Evolutionary conservation across 2,797 vertebrate genomes (phyloP).

Genomic region (Microctenopoma stevenorrisi): DNA sequence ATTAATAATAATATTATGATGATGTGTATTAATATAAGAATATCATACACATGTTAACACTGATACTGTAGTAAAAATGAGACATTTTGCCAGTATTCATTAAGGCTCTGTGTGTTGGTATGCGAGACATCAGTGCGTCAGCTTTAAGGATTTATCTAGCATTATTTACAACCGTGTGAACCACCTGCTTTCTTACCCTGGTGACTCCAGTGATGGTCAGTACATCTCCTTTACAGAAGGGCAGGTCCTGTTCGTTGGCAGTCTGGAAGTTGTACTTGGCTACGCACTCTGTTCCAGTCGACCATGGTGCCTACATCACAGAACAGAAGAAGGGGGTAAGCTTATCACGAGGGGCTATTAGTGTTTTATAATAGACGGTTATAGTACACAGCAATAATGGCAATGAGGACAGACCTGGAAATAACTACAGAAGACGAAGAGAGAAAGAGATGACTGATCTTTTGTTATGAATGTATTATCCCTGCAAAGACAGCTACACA

Average conservation of each 20-base stretch:
- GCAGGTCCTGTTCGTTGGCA: slow-evolving; percentile 94
- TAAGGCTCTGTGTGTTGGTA: too few species aligned
- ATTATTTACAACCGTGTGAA: neutral
- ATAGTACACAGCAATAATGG: neutral
- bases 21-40: neutral
- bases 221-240: slow-evolving; percentile 97
- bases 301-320: slow-evolving; percentile 85
- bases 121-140: too few species aligned
- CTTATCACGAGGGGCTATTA: neutral
- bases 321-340: slow-evolving; percentile 5
- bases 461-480: neutral
- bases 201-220: slow-evolving; percentile 96
- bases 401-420: too few species aligned
- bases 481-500: neutral
- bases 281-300: slow-evolving; percentile 94
- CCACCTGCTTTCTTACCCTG: slow-evolving; percentile 84
- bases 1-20: neutral
- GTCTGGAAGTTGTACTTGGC: slow-evolving; percentile 98
- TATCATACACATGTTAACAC: too few species aligned
- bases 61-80: too few species aligned
- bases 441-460: neutral
- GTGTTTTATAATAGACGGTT: neutral
- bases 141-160: neutral
- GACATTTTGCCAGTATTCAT: too few species aligned
- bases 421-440: too few species aligned